Percentiles rank a stretch among this genome's conserved stretches.
Evolutionary conservation across 2,888 invertebrate species (phyloP).

Genomic region (Idaea straminata): DNA sequence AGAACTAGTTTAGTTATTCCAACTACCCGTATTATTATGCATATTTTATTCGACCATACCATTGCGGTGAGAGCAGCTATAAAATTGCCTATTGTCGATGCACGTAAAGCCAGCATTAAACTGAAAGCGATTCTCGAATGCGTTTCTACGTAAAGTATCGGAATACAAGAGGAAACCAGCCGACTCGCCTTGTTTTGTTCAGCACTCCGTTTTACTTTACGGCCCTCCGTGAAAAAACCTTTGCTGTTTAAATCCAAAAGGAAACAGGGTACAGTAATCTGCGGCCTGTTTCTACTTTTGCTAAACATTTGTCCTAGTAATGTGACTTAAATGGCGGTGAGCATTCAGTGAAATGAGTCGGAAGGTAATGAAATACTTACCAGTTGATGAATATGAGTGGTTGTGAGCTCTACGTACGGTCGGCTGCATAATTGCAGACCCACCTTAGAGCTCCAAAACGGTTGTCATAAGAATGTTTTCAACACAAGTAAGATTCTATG

Average conservation of each 20-base stretch:
- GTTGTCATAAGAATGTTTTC: too few species aligned
- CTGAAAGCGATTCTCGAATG: slow-evolving; percentile 66
- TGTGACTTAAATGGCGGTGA: not conserved
- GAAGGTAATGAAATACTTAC: not conserved
- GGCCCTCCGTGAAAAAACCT: slow-evolving; percentile 40
- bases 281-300: slow-evolving; percentile 2
- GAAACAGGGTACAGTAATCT: slow-evolving; percentile 20
- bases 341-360: not conserved
- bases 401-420: not conserved
- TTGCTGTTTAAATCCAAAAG: slow-evolving; percentile 34
- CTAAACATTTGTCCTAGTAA: not conserved
- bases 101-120: slow-evolving; percentile 64
- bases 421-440: too few species aligned
- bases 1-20: slow-evolving; percentile 24
- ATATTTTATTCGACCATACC: slow-evolving; percentile 42
- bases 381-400: not conserved
- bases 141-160: slow-evolving; percentile 52
- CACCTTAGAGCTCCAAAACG: too few species aligned
- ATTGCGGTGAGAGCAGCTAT: slow-evolving; percentile 47
- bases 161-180: slow-evolving; percentile 29
- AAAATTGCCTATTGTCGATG: slow-evolving; percentile 70
- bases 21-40: slow-evolving; percentile 35
- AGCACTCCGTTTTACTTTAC: slow-evolving; percentile 35
- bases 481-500: too few species aligned
- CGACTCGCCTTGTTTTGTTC: slow-evolving; percentile 32